These are phyloP conservation scores for Ochlodes sylvanus DNA, from an alignment of 2,888 invertebrate genomes.

Conservation along the genomic window DNA sequence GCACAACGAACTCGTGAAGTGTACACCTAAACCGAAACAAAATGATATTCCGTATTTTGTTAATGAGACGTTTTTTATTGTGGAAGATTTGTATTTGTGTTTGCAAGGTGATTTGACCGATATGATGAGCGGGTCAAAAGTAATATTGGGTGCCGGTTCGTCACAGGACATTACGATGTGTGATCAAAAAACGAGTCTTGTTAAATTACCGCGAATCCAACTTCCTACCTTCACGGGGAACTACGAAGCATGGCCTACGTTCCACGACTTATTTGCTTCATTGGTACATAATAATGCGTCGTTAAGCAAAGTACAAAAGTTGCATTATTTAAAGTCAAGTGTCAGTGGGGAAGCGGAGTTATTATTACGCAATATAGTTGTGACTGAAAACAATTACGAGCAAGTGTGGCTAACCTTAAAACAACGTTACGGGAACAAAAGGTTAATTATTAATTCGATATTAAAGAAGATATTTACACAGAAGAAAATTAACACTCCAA, in stretches of 20 bases:
- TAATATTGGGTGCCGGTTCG: too few species aligned
- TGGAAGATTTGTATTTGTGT: too few species aligned
- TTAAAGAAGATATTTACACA: constrained; percentile 44
- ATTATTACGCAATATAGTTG: constrained; percentile 34
- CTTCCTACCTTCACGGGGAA: constrained; percentile 16
- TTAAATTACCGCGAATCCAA: constrained; percentile 39
- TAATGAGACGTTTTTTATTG: too few species aligned
- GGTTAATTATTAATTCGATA: constrained; percentile 39
- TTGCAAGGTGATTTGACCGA: too few species aligned
- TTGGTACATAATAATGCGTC: constrained; percentile 31
- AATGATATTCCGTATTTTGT: too few species aligned
- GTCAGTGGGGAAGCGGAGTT: constrained; percentile 42
- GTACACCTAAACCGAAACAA: too few species aligned
- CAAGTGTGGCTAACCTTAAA: constrained; percentile 40
- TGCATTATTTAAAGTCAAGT: constrained; percentile 43
- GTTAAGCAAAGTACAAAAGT: constrained; percentile 40
- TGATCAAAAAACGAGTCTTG: too few species aligned
- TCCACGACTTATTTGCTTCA: constrained; percentile 28
- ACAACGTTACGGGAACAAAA: constrained; percentile 43
- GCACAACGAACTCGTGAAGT: too few species aligned
- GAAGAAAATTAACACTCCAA: constrained; percentile 39
- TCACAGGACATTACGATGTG: too few species aligned
- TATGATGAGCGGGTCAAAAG: too few species aligned
- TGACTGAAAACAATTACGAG: constrained; percentile 38
- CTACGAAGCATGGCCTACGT: constrained; percentile 16